phyloP scores from a whole-genome alignment of 1,140 invertebrate genomes.

The Vanessa atalanta region DNA sequence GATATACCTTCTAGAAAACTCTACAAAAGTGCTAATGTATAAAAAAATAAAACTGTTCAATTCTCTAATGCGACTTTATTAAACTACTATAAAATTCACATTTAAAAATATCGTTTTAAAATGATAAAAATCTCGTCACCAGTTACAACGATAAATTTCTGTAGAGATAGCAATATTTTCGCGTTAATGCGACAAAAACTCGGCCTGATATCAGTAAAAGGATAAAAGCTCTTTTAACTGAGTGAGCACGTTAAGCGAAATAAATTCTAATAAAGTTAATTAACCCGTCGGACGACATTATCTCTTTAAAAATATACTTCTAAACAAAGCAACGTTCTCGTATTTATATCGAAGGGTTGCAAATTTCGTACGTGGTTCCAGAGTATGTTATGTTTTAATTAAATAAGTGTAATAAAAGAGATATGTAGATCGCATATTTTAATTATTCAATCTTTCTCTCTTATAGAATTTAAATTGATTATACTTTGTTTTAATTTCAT shows the following conservation, averaged over 20 bases:
- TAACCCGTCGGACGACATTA: conserved; percentile 68
- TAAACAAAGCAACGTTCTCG: conserved; percentile 24
- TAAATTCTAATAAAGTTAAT: conserved; percentile 78
- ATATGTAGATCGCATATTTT: neutral
- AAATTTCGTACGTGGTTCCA: conserved; percentile 26
- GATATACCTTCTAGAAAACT: too few species aligned
- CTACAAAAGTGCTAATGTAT: too few species aligned
- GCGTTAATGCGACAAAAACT: conserved; percentile 34
- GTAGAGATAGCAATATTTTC: conserved; percentile 31
- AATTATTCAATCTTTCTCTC: conserved; percentile 1
- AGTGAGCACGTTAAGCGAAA: conserved; percentile 62
- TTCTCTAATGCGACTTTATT: neutral
- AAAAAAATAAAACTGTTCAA: too few species aligned
- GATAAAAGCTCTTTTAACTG: conserved; percentile 58
- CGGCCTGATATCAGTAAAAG: conserved; percentile 46
- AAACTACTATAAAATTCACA: conserved; percentile 10
- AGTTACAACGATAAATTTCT: conserved; percentile 36
- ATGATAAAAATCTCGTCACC: conserved; percentile 13
- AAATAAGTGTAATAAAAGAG: neutral
- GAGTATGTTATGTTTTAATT: conserved; percentile 3
- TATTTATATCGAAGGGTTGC: conserved; percentile 22
- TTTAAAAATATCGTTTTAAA: conserved; percentile 1
- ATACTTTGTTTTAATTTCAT: neutral
- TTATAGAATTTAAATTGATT: neutral
- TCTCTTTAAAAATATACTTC: conserved; percentile 58